phyloP scores from a whole-genome alignment of 2,888 invertebrate species.

The Cybosia mesomella region DNA sequence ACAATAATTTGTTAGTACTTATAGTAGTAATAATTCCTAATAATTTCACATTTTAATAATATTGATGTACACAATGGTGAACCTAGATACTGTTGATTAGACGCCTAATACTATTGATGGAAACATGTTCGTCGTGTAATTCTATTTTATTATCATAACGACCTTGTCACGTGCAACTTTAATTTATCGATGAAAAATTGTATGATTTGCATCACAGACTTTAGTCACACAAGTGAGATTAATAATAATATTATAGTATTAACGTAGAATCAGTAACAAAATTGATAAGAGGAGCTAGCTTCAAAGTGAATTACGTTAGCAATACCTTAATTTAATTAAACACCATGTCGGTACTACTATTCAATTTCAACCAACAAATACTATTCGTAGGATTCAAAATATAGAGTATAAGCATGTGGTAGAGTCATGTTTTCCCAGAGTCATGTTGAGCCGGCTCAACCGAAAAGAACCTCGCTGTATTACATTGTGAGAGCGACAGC shows the following conservation, averaged over 20 bases:
- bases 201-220: neutral
- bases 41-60: too few relatives aligned
- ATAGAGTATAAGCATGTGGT: too few relatives aligned
- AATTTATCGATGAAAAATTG: neutral
- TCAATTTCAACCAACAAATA: too few relatives aligned
- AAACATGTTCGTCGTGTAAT: neutral
- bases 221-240: neutral
- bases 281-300: neutral
- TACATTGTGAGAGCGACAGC: too few relatives aligned
- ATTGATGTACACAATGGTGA: too few relatives aligned
- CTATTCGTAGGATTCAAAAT: too few relatives aligned
- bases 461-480: too few relatives aligned
- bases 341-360: neutral
- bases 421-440: too few relatives aligned
- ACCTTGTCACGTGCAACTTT: neutral
- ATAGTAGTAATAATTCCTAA: too few relatives aligned
- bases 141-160: neutral
- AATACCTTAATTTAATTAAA: neutral
- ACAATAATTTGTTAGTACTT: neutral
- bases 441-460: too few relatives aligned
- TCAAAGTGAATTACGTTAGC: neutral
- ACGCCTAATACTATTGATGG: neutral
- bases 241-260: neutral
- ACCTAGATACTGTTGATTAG: too few relatives aligned
- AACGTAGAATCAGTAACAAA: neutral